Conservation (phyloP, 2,797 vertebrate species). For the Muscicapa comitata region DNA sequence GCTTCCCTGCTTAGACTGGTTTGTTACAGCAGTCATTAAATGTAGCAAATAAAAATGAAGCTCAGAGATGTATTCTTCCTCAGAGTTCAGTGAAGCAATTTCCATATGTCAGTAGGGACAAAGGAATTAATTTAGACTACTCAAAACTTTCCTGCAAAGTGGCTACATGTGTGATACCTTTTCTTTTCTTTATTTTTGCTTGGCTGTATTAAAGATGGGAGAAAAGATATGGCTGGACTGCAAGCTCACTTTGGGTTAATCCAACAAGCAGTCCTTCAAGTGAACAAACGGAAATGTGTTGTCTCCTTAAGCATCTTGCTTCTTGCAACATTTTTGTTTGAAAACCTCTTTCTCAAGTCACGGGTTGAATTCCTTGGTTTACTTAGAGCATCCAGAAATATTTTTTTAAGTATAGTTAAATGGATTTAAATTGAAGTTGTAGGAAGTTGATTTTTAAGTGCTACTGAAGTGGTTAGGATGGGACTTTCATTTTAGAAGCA, state of each 20-base stretch:
- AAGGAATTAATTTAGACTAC: background rate
- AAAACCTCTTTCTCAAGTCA: background rate
- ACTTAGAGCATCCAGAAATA: background rate
- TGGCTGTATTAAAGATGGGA: background rate
- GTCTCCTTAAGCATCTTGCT: background rate
- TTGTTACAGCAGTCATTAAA: background rate
- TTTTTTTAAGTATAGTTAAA: background rate
- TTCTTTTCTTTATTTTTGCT: background rate
- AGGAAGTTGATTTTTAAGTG: background rate
- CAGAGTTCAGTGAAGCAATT: background rate
- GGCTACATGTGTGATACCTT: rapidly evolving
- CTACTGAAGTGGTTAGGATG: background rate
- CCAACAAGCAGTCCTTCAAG: background rate
- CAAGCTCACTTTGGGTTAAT: background rate
- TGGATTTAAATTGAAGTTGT: background rate
- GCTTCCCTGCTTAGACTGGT: background rate
- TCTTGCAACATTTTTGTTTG: background rate
- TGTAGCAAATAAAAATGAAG: background rate
- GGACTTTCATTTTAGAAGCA: background rate
- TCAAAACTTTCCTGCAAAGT: background rate
- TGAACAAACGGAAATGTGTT: background rate
- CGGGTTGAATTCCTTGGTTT: background rate
- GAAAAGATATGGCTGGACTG: background rate
- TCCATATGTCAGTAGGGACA: background rate
- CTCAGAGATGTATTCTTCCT: background rate